Base-by-base conservation (phyloP, 2,888 invertebrate species). In the Chelonus formosanus region DNA sequence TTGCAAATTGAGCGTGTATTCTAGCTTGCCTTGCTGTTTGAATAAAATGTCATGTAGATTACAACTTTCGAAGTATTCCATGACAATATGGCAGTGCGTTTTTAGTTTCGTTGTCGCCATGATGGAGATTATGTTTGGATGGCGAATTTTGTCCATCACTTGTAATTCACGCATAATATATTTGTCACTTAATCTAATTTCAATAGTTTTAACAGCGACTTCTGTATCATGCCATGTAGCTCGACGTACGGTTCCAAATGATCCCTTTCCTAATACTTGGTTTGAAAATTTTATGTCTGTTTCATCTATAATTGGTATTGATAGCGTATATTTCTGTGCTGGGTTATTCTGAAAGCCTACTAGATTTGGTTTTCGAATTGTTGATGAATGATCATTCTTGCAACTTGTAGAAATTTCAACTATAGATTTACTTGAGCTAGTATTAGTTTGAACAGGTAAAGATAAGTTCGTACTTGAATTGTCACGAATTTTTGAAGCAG, bases 121-220 rank as follows among this genome's bases (percentile, higher is more conserved):
- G 3, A 50, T 50, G 3, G 50, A 50, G 5, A 50, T 50, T 10
- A 50, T 20, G 10, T 50, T 50, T 4, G n/a, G 50, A 5, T 50
- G 50, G 6, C 50, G 50, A 3, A 50, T 20, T 50, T 50, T 50
- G 10, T 50, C 50, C 50, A 50, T 50, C 3, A 20, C 50, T 10
- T 50, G 8, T 10, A 50, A 3, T 50, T 50, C 50, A 10, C 50
- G 50, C 8, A 20, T 5, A 3, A 50, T 3, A 50, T 50, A 50
- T 50, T 50, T 50, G 6, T 10, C 6, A 10, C 10, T 10, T 50
- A 3, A 3, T 6, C n/a, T 10, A 3, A 3, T 3, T 50, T 50
- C 31, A 10, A 50, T 50, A 6, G 8, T 50, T 10, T 50, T 50
- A 3, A 50, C 50, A 4, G 50, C 50, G 2, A 50, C 50, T 50